Evolutionary conservation across 2,888 invertebrate genomes (phyloP), one percentile per base, ranked within the genome.

Genomic region (Agriotes lineatus): DNA sequence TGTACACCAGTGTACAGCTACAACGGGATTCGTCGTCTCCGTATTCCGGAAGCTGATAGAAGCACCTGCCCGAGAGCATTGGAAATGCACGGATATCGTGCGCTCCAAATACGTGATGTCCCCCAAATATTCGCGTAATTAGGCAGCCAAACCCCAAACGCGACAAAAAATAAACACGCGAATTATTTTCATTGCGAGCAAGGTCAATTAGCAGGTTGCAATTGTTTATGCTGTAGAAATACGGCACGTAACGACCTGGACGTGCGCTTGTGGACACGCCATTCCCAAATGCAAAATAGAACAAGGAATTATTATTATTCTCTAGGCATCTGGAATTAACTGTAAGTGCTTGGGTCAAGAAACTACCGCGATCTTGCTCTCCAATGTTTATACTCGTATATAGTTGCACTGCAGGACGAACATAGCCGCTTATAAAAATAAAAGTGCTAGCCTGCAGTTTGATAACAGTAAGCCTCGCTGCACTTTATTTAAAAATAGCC

Each of bases 261-360:
- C 25, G 50, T 50, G 50, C 4, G 16, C 50, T 16, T 10, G 19
- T 18, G 33, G 22, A 9, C 50, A 48, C 5, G 20, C 52, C 52
- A 52, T 52, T 19, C 35, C 33, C 20, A 33, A 30, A 58, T 58
- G 58, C 42, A 58, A 58, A 58, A 42, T 22, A 30, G 25, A 42
- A 22, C 16, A 14, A 14, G 25, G 7, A 44, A 39, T 30, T 57
- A 37, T 42, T 58, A 60, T 60, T 45, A 60, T 60, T 60, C 59
- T 20, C 30, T 18, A 60, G 18, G 48, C 59, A 60, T 60, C 59
- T 44, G 25, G 48, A 60, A 60, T 60, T 60, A 60, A 60, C 59
- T 48, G 59, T 60, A 56, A 48, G 42, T 39, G 58, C 58, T 25
- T 42, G 42, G 59, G 59, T 60, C 59, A 60, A 60, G 59, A 60